Evolutionary conservation across 64 coral and sea anemone species (phyloP).

Genomic region (Hydrozoanthus tunicans): DNA sequence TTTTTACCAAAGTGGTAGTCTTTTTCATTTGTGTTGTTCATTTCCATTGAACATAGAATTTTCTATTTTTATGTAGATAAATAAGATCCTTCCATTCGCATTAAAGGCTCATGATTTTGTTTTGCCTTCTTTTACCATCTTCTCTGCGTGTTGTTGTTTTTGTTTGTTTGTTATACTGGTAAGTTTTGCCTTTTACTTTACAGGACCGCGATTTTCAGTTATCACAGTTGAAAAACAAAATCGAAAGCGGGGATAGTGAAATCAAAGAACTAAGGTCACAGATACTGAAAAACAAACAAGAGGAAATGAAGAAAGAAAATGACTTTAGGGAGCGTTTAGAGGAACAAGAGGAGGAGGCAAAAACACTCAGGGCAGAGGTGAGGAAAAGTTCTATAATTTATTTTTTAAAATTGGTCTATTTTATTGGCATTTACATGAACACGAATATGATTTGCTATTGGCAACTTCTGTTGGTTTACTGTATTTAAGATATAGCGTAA

Average conservation of each 20-base stretch:
- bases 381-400: neutral
- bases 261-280: conserved; percentile 67
- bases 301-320: conserved; percentile 67
- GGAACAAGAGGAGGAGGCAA: conserved; percentile 64
- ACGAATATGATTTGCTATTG: too few species aligned
- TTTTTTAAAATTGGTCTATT: neutral
- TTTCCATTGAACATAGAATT: too few species aligned
- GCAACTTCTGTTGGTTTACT: too few species aligned
- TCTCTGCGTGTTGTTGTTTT: neutral
- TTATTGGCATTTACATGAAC: neutral
- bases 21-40: too few species aligned
- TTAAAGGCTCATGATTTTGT: neutral
- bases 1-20: too few species aligned
- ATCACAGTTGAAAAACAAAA: conserved; percentile 64
- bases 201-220: conserved; percentile 78
- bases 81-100: too few species aligned
- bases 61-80: too few species aligned
- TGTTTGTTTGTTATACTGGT: neutral
- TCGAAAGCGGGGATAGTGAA: conserved; percentile 70
- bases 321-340: conserved; percentile 55
- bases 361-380: conserved; percentile 74
- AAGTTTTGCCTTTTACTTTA: neutral
- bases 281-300: conserved; percentile 80
- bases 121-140: neutral
- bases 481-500: too few species aligned